Conservation (phyloP, 2,797 vertebrate genomes). For the Rhinophrynus dorsalis region DNA sequence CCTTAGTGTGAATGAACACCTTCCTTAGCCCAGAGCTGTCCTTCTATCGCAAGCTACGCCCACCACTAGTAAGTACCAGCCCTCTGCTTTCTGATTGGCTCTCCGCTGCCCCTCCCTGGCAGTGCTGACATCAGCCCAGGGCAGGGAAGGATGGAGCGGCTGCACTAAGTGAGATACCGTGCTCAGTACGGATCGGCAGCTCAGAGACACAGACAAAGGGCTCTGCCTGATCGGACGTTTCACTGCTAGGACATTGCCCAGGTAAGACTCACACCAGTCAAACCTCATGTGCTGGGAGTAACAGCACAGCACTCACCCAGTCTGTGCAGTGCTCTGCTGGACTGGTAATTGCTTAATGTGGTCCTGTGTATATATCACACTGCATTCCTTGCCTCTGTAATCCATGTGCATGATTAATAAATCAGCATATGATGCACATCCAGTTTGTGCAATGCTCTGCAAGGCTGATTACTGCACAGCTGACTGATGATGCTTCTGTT, state of each 20-base stretch:
- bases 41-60: neutral
- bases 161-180: too few relatives aligned
- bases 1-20: constrained; percentile 26
- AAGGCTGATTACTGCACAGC: too few relatives aligned
- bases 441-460: too few relatives aligned
- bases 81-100: neutral
- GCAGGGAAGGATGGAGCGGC: neutral
- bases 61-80: neutral
- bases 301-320: too few relatives aligned
- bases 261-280: constrained; percentile 20
- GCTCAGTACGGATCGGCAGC: too few relatives aligned
- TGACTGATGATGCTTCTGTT: too few relatives aligned
- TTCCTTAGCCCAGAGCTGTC: neutral
- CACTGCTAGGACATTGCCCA: neutral
- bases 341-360: too few relatives aligned
- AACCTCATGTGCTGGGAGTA: neutral
- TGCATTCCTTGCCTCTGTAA: too few relatives aligned
- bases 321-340: too few relatives aligned
- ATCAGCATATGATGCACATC: too few relatives aligned
- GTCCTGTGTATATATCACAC: too few relatives aligned
- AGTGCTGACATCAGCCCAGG: constrained; percentile 33
- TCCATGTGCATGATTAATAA: too few relatives aligned
- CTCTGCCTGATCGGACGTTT: constrained; percentile 13
- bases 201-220: constrained; percentile 24
- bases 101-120: neutral